Base-by-base conservation (phyloP, 2,888 invertebrate species). In the Megalurothrips usitatus region DNA sequence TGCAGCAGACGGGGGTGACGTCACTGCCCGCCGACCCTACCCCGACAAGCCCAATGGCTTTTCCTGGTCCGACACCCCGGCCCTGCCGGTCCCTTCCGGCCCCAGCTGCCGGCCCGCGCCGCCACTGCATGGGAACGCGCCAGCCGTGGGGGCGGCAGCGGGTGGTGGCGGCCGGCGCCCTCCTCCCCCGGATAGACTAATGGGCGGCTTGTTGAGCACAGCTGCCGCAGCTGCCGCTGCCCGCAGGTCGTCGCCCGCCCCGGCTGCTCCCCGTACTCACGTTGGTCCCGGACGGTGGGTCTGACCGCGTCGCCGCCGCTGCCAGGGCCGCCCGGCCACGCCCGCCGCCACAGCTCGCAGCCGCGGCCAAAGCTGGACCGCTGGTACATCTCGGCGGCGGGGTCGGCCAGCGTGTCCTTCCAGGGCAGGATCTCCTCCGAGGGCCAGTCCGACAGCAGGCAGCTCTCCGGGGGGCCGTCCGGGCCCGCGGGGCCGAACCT, bases 361-460 rank as follows among this genome's bases (percentile, higher is more conserved):
- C 95, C 95, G 81, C 94, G 91, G 0, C 94, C 95, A 84, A 92
- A 95, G 86, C 94, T 95, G 0, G 94, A 94, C 78, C 95, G 88
- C 82, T 95, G 92, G 84, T 94, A 95, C 43, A 95, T 87, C 86
- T 95, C 94, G 81, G 93, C 94, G 0, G 91, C 91, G 0, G 89
- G 87, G 83, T 92, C 92, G 8, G 90, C 88, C 78, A 91, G 88
- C 43, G 92, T 88, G 28, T 91, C 90, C 1, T 87, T 86, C 68
- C 87, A 87, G 78, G 91, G 90, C 84, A 92, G 90, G 82, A 94
- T 89, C 79, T 94, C 93, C 28, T 89, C 88, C 9, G 91, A 91
- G 0, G 91, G 91, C 87, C 93, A 92, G 83, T 95, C 94, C 0
- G 94, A 94, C 9, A 95, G 87, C 79, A 93, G 92, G 84, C 95